These are phyloP conservation scores for Brachionus koreanus DNA, from an alignment of 1,140 invertebrate species.

Conservation along the genomic window DNA sequence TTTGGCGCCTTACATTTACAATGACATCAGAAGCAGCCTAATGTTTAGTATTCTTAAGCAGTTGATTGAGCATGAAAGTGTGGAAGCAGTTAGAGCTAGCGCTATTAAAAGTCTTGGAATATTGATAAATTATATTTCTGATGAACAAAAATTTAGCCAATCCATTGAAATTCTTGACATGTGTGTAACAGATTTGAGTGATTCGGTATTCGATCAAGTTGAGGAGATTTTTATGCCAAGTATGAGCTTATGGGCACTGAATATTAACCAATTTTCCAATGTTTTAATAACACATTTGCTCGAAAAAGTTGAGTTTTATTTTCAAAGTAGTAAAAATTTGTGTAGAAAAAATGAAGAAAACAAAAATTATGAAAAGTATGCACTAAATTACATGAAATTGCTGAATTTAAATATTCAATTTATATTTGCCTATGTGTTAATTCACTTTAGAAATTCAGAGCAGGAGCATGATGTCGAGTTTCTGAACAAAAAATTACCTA, in stretches of 20 bases:
- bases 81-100: slow-evolving; percentile 65
- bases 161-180: slow-evolving; percentile 39
- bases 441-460: slow-evolving; percentile 25
- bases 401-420: slow-evolving; percentile 35
- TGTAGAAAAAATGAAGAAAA: neutral
- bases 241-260: slow-evolving; percentile 11
- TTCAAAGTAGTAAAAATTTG: neutral
- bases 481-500: slow-evolving; percentile 6
- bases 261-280: slow-evolving; percentile 25
- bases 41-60: slow-evolving; percentile 72
- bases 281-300: slow-evolving; percentile 26
- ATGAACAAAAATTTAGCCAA: slow-evolving; percentile 67
- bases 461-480: neutral
- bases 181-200: slow-evolving; percentile 29
- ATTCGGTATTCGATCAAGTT: neutral
- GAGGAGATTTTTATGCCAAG: slow-evolving; percentile 15
- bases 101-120: slow-evolving; percentile 67
- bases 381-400: neutral
- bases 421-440: slow-evolving; percentile 27
- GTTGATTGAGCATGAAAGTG: slow-evolving; percentile 69
- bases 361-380: slow-evolving; percentile 6
- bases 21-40: slow-evolving; percentile 68
- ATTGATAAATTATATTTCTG: slow-evolving; percentile 66
- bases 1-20: slow-evolving; percentile 67
- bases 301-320: neutral